phyloP scores from a whole-genome alignment of 2,797 vertebrate genomes.

The Rhinogobio ventralis region DNA sequence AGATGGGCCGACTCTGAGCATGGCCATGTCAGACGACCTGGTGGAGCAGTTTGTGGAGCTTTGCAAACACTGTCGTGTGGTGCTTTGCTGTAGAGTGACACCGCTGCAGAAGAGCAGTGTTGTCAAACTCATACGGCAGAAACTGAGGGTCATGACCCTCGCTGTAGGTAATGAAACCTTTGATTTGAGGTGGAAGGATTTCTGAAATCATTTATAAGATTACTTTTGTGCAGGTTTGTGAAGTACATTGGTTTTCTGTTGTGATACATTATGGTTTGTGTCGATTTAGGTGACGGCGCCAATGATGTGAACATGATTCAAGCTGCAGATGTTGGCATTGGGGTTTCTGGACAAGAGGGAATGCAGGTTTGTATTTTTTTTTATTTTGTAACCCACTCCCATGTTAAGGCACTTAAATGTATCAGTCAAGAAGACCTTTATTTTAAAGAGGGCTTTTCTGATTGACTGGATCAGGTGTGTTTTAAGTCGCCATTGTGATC shows the following conservation, averaged over 20 bases:
- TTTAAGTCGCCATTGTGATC: not conserved
- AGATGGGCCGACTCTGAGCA: constrained; percentile 82
- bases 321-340: constrained; percentile 91
- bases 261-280: constrained; percentile 32
- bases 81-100: constrained; percentile 90
- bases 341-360: constrained; percentile 94
- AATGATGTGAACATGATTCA: constrained; percentile 99
- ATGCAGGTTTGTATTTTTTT: constrained; percentile 86
- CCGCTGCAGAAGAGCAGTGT: constrained; percentile 91
- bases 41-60: constrained; percentile 84
- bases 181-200: not conserved
- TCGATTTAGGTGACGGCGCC: constrained; percentile 89
- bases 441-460: not conserved
- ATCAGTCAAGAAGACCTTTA: not conserved
- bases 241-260: constrained; percentile 1
- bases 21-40: constrained; percentile 83
- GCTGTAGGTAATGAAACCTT: constrained; percentile 83
- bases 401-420: constrained; percentile 3
- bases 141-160: constrained; percentile 87
- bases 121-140: constrained; percentile 84
- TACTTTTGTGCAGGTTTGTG: not conserved
- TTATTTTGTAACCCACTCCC: not conserved
- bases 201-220: not conserved
- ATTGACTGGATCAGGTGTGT: not conserved
- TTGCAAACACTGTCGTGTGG: constrained; percentile 78